Base-by-base conservation (phyloP, 2,797 vertebrate genomes). In the Podargus strigoides region DNA sequence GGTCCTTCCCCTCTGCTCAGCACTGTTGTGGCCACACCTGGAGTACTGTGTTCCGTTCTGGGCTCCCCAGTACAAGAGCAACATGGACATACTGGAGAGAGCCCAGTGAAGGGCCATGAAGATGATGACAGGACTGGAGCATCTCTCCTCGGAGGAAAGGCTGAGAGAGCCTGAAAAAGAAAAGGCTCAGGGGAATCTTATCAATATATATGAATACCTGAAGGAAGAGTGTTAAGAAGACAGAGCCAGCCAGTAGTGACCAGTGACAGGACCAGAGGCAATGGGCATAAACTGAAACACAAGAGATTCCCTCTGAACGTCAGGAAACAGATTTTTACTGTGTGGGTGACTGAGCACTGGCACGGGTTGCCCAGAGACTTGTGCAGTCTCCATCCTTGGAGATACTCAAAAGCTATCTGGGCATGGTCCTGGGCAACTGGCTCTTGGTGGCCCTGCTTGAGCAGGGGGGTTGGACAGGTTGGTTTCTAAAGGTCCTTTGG, bases 371-470 rank as follows among this genome's bases (percentile, higher is more conserved):
- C n/a, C 32, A 21, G 9, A 46, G 68, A 41, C 0, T 13, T 34
- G 22, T 67, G 37, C 9, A 41, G 22, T 53, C 58, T 72, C 17
- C 9, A 8, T 52, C 58, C 46, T 41, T 85, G 89, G 23, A 79
- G 39, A 27, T 50, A 5, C 7, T 46, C 20, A 32, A 1, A 75
- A 47, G 28, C 22, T 18, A 18, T 56, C 44, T 64, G 83, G 32
- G 18, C 0, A 0, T 42, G 42, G 14, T 28, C 32, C 59, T 86
- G 64, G 4, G 32, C 37, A 60, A 1, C 46, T 23, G 26, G 20
- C 23, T 83, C 14, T 41, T 58, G 37, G 39, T 85, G 76, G 22
- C 15, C 23, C 14, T 68, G 18, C n/a, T 13, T 47, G 21, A 83
- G 36, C n/a, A 39, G 32, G 6, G 12, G 8, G 12, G 1, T 50